phyloP scores from a whole-genome alignment of 2,113 vertebrate genomes.

The Hemiprocne comata region DNA sequence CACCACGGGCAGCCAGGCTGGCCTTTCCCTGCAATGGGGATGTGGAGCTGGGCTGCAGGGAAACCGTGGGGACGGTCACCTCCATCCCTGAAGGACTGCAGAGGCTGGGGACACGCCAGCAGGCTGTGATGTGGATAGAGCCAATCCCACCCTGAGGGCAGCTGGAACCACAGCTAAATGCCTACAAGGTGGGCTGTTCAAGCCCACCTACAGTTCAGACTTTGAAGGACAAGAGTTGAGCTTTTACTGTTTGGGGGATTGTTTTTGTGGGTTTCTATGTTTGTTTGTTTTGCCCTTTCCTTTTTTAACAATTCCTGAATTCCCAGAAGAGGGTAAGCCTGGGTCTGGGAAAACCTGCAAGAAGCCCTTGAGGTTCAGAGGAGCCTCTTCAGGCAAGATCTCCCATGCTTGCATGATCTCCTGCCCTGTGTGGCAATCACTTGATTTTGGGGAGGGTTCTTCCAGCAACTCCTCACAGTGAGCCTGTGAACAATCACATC shows the following conservation, averaged over 20 bases:
- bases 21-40: too few relatives aligned
- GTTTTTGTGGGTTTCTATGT: too few relatives aligned
- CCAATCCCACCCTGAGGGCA: neutral
- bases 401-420: neutral
- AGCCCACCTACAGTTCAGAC: neutral
- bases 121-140: neutral
- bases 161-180: neutral
- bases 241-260: neutral
- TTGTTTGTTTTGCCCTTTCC: neutral
- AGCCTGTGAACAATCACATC: neutral
- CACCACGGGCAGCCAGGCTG: neutral
- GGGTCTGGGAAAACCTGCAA: neutral
- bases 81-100: neutral
- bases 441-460: neutral
- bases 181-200: neutral
- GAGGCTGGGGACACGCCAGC: accelerated
- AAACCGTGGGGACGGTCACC: accelerated
- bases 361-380: neutral
- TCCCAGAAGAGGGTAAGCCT: neutral
- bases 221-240: neutral
- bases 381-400: neutral
- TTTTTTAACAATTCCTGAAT: neutral
- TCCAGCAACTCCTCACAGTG: accelerated
- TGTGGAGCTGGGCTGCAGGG: neutral
- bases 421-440: accelerated